Evolutionary conservation across 2,888 invertebrate genomes (phyloP).

Genomic region (Malachius bipustulatus): DNA sequence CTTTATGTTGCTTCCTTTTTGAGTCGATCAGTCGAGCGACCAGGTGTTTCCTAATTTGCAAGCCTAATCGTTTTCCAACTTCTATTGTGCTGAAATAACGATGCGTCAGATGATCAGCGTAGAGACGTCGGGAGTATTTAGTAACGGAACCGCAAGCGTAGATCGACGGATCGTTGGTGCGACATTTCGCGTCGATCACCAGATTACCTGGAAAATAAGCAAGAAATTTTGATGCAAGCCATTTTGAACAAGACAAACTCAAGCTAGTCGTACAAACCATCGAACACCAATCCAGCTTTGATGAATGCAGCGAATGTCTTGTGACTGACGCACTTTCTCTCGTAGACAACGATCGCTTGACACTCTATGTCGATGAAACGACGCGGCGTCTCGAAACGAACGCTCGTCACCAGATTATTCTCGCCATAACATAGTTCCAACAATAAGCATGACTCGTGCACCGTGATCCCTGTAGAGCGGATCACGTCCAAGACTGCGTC

Average conservation of each 20-base stretch:
- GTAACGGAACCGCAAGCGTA: slow-evolving; percentile 55
- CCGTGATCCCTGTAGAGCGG: slow-evolving; percentile 28
- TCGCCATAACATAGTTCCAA: slow-evolving; percentile 40
- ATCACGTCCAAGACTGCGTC: slow-evolving; percentile 39
- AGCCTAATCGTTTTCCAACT: slow-evolving; percentile 47
- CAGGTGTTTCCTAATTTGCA: slow-evolving; percentile 17
- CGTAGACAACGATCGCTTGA: slow-evolving; percentile 46
- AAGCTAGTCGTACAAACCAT: slow-evolving; percentile 20
- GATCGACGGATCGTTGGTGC: slow-evolving; percentile 53
- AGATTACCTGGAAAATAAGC: slow-evolving; percentile 46
- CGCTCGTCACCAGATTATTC: slow-evolving; percentile 27
- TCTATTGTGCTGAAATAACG: slow-evolving; percentile 48
- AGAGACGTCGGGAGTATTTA: slow-evolving; percentile 47
- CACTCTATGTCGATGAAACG: slow-evolving; percentile 39
- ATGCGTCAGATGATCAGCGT: slow-evolving; percentile 42
- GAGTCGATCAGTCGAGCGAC: slow-evolving; percentile 17
- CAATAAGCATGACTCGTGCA: slow-evolving; percentile 43
- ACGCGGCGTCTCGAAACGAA: slow-evolving; percentile 41
- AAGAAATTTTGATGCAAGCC: background rate
- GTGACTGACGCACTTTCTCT: slow-evolving; percentile 39
- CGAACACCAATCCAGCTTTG: slow-evolving; percentile 29
- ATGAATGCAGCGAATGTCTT: slow-evolving; percentile 42
- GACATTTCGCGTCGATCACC: slow-evolving; percentile 48
- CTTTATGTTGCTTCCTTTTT: background rate
- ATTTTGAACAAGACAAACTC: background rate